A percentile compares a stretch with the other conserved stretches of the same genome.
Evolutionary conservation across 2,888 invertebrate genomes (phyloP).

Genomic region (Azorinus chamasolen): DNA sequence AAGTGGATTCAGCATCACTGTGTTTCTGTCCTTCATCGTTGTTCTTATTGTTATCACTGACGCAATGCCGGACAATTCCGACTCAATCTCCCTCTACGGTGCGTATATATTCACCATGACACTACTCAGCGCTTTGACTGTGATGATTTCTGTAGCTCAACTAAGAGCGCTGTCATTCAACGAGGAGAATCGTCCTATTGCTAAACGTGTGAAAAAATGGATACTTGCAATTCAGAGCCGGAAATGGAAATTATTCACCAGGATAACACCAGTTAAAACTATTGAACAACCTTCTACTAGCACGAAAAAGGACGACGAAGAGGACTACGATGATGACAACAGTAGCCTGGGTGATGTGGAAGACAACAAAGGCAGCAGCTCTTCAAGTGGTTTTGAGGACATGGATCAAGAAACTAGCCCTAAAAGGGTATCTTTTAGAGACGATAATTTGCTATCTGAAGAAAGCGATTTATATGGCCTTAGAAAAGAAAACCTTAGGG

Average conservation of each 20-base stretch:
- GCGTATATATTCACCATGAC: slow-evolving; percentile 41
- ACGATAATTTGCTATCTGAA: too few relatives aligned
- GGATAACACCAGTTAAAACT: too few relatives aligned
- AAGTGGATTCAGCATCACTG: slow-evolving; percentile 44
- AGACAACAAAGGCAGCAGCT: neutral
- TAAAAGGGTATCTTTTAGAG: too few relatives aligned
- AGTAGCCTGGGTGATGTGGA: neutral
- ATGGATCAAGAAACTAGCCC: neutral
- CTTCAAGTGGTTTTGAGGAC: neutral
- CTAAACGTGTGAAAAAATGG: neutral
- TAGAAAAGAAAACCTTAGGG: too few relatives aligned
- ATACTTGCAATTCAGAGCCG: too few relatives aligned
- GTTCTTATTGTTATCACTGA: slow-evolving; percentile 37
- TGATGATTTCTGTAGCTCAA: slow-evolving; percentile 35
- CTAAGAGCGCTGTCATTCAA: slow-evolving; percentile 24
- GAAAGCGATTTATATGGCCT: too few relatives aligned
- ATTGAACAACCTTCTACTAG: too few relatives aligned
- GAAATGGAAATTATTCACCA: neutral
- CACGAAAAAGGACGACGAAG: too few relatives aligned
- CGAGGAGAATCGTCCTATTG: neutral
- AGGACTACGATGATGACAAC: too few relatives aligned
- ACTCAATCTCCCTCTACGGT: slow-evolving; percentile 43
- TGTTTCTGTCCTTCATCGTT: slow-evolving; percentile 51
- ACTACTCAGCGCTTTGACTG: slow-evolving; percentile 27
- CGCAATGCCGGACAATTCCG: slow-evolving; percentile 48